Evolutionary conservation across 92 coral and sea anemone genomes (phyloP).

Genomic region (Umimayanthus kanabou): DNA sequence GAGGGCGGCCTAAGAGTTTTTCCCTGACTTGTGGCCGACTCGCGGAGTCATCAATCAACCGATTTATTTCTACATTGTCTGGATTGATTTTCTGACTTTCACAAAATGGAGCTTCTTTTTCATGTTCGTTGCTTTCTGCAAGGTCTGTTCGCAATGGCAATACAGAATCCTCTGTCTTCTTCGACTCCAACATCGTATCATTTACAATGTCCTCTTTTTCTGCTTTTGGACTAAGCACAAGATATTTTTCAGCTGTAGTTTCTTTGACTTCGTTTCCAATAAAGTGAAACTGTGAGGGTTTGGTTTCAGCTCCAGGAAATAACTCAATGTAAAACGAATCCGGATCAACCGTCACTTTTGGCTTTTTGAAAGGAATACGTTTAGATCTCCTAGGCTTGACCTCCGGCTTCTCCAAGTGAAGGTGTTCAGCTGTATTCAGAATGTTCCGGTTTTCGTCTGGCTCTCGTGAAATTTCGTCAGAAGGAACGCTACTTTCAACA

Average conservation of each 20-base stretch:
- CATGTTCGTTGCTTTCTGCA: neutral
- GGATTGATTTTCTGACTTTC: neutral
- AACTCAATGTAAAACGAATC: slow-evolving; percentile 75
- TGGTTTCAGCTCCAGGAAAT: slow-evolving; percentile 40
- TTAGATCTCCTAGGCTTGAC: slow-evolving; percentile 44
- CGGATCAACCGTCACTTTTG: slow-evolving; percentile 49
- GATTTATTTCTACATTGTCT: neutral
- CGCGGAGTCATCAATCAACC: neutral
- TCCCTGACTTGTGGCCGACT: neutral
- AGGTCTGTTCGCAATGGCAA: neutral
- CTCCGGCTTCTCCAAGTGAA: neutral
- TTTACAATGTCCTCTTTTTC: slow-evolving; percentile 9
- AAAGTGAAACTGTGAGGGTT: slow-evolving; percentile 45
- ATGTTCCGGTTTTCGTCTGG: slow-evolving; percentile 19
- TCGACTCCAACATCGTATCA: neutral
- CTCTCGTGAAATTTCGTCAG: neutral
- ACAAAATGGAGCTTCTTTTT: neutral
- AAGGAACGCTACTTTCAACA: neutral
- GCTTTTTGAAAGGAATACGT: slow-evolving; percentile 51
- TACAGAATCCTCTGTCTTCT: neutral
- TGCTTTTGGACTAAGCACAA: neutral
- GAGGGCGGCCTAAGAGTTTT: slow-evolving; percentile 32
- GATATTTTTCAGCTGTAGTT: neutral
- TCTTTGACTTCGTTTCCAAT: slow-evolving; percentile 43
- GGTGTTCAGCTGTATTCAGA: neutral